Evolutionary conservation across 1,140 invertebrate genomes (phyloP).

Genomic region (Caenorhabditis inopinata): DNA sequence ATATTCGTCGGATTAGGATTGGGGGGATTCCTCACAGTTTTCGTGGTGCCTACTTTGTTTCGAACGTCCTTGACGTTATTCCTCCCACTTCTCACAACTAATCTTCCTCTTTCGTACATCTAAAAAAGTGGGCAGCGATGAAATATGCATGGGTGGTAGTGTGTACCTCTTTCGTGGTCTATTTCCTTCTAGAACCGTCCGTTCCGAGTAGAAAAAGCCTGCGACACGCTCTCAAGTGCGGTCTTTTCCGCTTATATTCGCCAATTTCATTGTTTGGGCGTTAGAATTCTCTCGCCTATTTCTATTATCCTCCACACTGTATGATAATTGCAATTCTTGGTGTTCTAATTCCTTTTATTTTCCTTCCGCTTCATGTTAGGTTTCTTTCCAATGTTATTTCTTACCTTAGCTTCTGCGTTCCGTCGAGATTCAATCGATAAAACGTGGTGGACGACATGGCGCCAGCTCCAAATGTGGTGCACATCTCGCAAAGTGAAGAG

Average conservation of each 20-base stretch:
- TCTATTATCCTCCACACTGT: neutral
- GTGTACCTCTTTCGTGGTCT: neutral
- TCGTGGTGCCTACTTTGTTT: neutral
- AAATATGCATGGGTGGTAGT: conserved; percentile 31
- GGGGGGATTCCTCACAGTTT: neutral
- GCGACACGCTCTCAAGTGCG: neutral
- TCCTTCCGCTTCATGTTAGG: neutral
- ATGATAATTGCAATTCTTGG: conserved; percentile 8
- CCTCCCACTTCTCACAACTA: conserved; percentile 31
- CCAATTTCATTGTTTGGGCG: neutral
- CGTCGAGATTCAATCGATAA: neutral
- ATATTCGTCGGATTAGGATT: conserved; percentile 11
- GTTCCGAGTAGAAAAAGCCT: conserved; percentile 1
- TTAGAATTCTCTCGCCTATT: conserved; percentile 9
- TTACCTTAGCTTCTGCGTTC: neutral
- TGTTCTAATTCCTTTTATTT: neutral
- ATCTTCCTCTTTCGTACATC: neutral
- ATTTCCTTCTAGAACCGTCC: neutral
- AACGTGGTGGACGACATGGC: neutral
- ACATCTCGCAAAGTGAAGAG: neutral
- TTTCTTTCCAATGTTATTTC: neutral
- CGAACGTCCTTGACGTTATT: conserved; percentile 21
- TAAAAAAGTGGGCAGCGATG: conserved; percentile 28
- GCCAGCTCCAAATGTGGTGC: neutral
- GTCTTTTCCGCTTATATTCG: neutral